Conservation (phyloP, 2,797 vertebrate genomes). For the Microcaecilia unicolor region DNA sequence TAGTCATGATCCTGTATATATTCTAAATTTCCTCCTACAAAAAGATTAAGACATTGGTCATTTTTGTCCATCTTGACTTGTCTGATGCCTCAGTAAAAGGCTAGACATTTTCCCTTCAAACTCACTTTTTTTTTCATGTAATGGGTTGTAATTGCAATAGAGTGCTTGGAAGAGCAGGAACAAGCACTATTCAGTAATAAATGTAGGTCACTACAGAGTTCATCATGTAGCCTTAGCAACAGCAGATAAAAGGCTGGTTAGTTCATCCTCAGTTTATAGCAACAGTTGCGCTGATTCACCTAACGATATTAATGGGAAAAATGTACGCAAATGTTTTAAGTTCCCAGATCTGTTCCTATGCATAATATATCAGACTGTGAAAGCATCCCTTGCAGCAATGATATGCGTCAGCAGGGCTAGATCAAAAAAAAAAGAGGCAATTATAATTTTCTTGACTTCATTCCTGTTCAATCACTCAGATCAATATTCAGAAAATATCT, state of each 20-base stretch:
- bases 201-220: conserved; percentile 60
- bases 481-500: conserved; percentile 14
- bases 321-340: conserved; percentile 30
- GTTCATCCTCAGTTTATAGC: conserved; percentile 42
- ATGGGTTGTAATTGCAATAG: conserved; percentile 52
- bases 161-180: conserved; percentile 34
- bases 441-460: conserved; percentile 2
- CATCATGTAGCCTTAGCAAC: conserved; percentile 50
- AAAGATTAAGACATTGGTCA: conserved; percentile 22
- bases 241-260: conserved; percentile 40
- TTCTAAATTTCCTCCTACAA: conserved; percentile 19
- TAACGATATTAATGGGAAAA: conserved; percentile 44
- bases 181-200: conserved; percentile 39
- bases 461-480: conserved; percentile 13
- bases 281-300: conserved; percentile 28
- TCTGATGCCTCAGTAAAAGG: conserved; percentile 52
- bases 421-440: conserved; percentile 15
- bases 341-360: conserved; percentile 15
- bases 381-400: too few species aligned
- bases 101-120: conserved; percentile 46
- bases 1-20: conserved; percentile 12
- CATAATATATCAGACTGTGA: too few species aligned
- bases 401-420: too few species aligned
- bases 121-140: conserved; percentile 41
- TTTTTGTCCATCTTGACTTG: conserved; percentile 37